Base-by-base conservation (phyloP, 2,797 vertebrate genomes). In the Syngnathus rostellatus region DNA sequence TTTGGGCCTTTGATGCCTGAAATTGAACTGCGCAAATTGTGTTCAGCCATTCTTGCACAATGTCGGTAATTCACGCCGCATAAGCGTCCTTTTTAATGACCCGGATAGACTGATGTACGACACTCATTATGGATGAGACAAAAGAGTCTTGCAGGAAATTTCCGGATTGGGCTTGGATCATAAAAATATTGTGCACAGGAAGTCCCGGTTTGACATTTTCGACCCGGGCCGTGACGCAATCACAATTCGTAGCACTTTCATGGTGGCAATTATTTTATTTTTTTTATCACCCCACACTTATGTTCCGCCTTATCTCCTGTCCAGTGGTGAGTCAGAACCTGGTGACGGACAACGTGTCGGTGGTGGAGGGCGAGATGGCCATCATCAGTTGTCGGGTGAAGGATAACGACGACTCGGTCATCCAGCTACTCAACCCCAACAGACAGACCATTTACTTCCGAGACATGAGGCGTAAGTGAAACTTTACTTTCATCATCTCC, bases 371-470 rank as follows among this genome's bases (percentile, higher is more conserved):
- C 12, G 97, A 98, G 5, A 93, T 84, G 5, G 96, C 96, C 48
- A 98, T 93, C 85, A 99, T 99, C 92, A 98, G 96, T 90, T 99
- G 97, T 88, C 89, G 94, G 41, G 94, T 98, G 77, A 98, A 93
- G 88, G 93, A 97, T 91, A 99, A 96, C 57, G 96, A 99, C 1
- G 96, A 96, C 89, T 98, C 96, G 0, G 95, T 99, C 85, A 98
- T 98, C 79, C 97, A 99, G 77, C 94, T 99, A 21, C 93, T 99
- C 85, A 99, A 99, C 85, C 96, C 96, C 79, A 98, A 97, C 92
- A 91, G 96, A 83, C 97, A 98, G 87, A 99, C 97, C 64, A 98
- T 99, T 88, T 99, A 97, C 79, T 99, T 98, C 90, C 90, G 89
- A 85, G 96, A 99, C 43, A 92, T 97, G 79, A 89, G 97, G 85